Evolutionary conservation across 2,797 vertebrate genomes (phyloP).

Genomic region (Artibeus jamaicensis): DNA sequence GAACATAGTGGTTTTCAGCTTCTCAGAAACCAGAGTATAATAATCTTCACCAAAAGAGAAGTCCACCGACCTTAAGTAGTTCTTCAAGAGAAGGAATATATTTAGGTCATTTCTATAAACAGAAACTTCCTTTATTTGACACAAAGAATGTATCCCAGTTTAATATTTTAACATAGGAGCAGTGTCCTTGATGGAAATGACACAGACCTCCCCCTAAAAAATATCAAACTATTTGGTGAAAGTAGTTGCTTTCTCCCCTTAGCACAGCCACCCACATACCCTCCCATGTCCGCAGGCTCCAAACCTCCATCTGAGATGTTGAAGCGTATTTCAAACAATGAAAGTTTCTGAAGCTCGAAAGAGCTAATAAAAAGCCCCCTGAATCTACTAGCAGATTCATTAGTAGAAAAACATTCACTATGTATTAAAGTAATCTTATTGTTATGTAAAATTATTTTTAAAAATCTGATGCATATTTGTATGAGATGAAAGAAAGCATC

Average conservation of each 20-base stretch:
- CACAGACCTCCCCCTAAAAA: background rate
- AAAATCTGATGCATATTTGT: conserved; percentile 34
- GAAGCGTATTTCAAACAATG: conserved; percentile 7
- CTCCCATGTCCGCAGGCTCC: background rate
- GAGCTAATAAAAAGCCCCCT: conserved; percentile 12
- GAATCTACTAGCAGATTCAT: conserved; percentile 31
- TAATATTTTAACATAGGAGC: conserved; percentile 29
- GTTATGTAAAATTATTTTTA: conserved; percentile 61
- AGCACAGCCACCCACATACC: background rate
- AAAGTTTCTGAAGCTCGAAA: conserved; percentile 38
- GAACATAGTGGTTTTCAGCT: background rate
- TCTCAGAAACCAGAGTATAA: background rate
- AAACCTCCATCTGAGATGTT: background rate
- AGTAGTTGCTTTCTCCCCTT: background rate
- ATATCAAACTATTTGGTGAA: background rate
- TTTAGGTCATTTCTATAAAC: conserved; percentile 46
- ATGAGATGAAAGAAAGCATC: conserved; percentile 48
- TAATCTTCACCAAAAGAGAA: background rate
- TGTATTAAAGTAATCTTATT: conserved; percentile 57
- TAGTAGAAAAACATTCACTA: conserved; percentile 31
- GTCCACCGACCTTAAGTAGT: background rate
- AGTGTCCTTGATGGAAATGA: conserved; percentile 19
- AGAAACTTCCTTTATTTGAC: conserved; percentile 27
- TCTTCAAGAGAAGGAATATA: conserved; percentile 19
- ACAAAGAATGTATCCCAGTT: conserved; percentile 23